Conservation (phyloP, 2,113 vertebrate genomes). For the Gulo gulo region DNA sequence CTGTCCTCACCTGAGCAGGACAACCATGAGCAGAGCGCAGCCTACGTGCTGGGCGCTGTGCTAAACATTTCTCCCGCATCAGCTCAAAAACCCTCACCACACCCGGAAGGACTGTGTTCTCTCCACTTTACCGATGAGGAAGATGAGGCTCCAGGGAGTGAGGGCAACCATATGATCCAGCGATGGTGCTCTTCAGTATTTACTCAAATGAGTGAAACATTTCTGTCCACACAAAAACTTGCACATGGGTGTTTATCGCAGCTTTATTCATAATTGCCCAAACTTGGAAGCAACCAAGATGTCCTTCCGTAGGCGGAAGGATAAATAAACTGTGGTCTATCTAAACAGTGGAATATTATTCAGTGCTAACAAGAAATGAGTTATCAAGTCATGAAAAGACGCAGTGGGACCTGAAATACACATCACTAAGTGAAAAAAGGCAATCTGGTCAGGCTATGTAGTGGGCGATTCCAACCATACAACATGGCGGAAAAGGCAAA, state of each 20-base stretch:
- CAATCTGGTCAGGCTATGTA: neutral
- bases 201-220: neutral
- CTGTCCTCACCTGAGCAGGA: neutral
- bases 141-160: neutral
- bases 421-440: neutral
- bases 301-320: neutral
- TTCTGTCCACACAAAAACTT: neutral
- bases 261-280: neutral
- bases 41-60: neutral
- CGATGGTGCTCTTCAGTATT: neutral
- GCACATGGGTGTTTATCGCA: neutral
- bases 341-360: neutral
- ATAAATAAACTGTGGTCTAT: neutral
- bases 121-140: neutral
- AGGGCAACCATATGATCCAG: neutral
- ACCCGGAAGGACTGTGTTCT: too few relatives aligned
- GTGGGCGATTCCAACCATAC: neutral
- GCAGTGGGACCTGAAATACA: neutral
- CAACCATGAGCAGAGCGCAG: accelerated
- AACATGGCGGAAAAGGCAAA: neutral
- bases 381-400: neutral
- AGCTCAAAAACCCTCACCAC: neutral
- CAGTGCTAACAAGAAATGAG: neutral
- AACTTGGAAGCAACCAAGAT: neutral
- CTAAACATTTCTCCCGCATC: accelerated